Conservation (phyloP, 2,113 vertebrate genomes). For the Chaetodon auriga region DNA sequence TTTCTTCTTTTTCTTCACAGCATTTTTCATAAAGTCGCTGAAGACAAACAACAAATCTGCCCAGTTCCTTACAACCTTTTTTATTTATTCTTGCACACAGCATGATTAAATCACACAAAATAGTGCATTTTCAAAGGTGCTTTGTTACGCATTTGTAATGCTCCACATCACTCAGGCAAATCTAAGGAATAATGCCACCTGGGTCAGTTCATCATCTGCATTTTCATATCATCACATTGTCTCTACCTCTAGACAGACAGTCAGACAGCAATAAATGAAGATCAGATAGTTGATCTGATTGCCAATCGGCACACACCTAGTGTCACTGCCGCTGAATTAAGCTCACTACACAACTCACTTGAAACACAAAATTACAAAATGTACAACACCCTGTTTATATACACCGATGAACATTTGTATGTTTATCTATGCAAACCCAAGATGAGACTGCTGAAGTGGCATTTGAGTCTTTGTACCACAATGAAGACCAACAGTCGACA, state of each 20-base stretch:
- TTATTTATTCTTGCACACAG: slow-evolving; percentile 46
- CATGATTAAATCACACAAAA: slow-evolving; percentile 25
- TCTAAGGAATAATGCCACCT: background rate
- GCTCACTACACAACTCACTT: background rate
- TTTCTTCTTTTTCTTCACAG: slow-evolving; percentile 13
- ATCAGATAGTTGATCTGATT: background rate
- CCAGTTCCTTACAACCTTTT: background rate
- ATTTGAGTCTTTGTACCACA: slow-evolving; percentile 17
- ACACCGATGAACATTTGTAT: background rate
- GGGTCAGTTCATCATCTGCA: background rate
- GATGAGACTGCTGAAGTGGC: background rate
- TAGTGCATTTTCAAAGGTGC: slow-evolving; percentile 45
- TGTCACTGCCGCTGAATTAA: background rate
- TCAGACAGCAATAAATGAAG: background rate
- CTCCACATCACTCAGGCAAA: slow-evolving; percentile 7
- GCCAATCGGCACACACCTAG: background rate
- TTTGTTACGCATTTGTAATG: slow-evolving; percentile 35
- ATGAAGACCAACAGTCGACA: background rate
- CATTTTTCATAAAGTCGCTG: background rate
- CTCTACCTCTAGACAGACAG: background rate
- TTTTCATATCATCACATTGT: background rate
- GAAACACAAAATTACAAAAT: slow-evolving; percentile 11
- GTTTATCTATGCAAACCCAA: background rate
- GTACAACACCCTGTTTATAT: background rate
- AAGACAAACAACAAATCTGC: background rate